Evolutionary conservation across 2,113 vertebrate genomes (phyloP).

Genomic region (Psammodynastes pulverulentus): DNA sequence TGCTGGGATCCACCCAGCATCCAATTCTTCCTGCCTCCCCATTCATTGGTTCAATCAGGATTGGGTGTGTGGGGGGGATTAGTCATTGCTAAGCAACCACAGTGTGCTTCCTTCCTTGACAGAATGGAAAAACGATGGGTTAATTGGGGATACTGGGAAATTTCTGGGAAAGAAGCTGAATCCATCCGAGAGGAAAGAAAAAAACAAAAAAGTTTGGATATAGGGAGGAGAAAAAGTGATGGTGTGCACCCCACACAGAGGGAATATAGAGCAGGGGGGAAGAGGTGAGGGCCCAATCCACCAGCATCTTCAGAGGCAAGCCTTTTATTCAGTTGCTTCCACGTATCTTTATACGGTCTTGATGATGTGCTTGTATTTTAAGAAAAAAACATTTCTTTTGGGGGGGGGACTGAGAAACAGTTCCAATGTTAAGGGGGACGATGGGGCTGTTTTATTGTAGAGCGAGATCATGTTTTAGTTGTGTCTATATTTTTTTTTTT

Average conservation of each 20-base stretch:
- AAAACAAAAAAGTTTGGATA: not conserved
- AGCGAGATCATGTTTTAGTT: slow-evolving; percentile 17
- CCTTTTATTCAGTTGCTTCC: not conserved
- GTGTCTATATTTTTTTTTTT: slow-evolving; percentile 63
- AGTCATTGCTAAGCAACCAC: not conserved
- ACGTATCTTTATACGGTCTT: slow-evolving; percentile 13
- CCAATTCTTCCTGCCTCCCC: not conserved
- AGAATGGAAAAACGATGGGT: not conserved
- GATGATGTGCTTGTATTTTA: slow-evolving; percentile 1
- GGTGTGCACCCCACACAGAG: not conserved
- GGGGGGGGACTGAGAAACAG: not conserved
- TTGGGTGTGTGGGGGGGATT: not conserved
- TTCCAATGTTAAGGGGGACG: not conserved
- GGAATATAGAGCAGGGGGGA: not conserved
- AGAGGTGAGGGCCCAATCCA: not conserved
- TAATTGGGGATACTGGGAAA: not conserved
- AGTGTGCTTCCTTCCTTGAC: not conserved
- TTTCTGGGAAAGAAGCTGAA: not conserved
- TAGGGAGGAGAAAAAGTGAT: not conserved
- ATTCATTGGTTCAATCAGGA: not conserved
- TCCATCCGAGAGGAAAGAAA: not conserved
- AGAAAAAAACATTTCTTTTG: not conserved
- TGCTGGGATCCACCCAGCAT: not conserved
- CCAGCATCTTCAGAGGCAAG: not conserved
- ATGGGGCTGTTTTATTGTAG: slow-evolving; percentile 1